Evolutionary conservation across 2,797 vertebrate species (phyloP), one percentile per base, ranked within the genome.

Genomic region (Sciaenops ocellatus): DNA sequence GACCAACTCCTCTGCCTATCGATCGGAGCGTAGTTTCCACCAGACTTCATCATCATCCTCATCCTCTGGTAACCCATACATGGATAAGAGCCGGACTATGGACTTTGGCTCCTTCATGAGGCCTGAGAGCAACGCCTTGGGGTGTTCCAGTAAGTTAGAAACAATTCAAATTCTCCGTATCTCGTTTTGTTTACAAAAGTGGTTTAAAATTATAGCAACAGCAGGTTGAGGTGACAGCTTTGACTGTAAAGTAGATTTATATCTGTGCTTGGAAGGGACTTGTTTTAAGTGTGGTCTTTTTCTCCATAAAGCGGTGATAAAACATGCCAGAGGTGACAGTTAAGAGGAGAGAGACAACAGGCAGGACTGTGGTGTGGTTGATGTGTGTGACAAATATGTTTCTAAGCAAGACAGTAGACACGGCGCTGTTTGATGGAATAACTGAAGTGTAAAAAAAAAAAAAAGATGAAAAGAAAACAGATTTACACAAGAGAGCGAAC

Each of bases 31-130:
- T 82, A 96, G 95, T 91, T 96, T 97, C 89, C 95, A 96, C 76
- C 95, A 96, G 89, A 95, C 94, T 26, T 93, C 94, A 52, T 93
- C 93, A n/a, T 91, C 92, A 0, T 91, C 95, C 0, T 90, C 90
- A 1, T 91, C 95, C 16, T 91, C 94, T 80, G 86, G 90, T 78
- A 95, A 95, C 81, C 95, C 95, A 13, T 93, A 95, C 95, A 98
- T 99, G 98, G 98, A 99, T 92, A 98, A 97, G 90, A 94, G 95
- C 82, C 83, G 95, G 84, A 84, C 96, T 0, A 96, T 97, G 73
- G 97, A 97, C 75, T 98, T 99, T 18, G 97, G 97, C 85, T 96
- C 96, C 90, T 99, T 98, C 90, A 95, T 97, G 93, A 91, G 96
- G 83, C 96, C 98, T 1, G 96, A 89, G 10, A 92, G 91, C 0